phyloP scores from a whole-genome alignment of 2,888 invertebrate species.

The Strigamia maritima region DNA sequence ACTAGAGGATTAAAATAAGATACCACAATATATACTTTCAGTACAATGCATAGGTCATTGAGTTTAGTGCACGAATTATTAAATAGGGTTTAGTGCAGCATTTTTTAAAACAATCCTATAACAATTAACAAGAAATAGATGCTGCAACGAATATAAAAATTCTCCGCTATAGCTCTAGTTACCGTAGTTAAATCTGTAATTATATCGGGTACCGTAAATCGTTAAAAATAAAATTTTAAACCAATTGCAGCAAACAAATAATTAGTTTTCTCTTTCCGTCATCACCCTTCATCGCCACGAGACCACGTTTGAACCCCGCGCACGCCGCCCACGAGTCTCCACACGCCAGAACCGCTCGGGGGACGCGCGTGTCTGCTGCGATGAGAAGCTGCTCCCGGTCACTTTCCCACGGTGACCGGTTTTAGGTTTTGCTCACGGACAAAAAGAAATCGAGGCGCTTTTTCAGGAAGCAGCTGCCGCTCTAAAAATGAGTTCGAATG shows the following conservation, averaged over 20 bases:
- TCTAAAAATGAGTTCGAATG: slow-evolving; percentile 3
- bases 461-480: slow-evolving; percentile 8
- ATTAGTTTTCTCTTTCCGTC: slow-evolving; percentile 11
- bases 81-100: no score
- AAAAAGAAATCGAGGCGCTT: slow-evolving; percentile 28
- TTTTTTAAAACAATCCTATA: no score
- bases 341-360: not conserved
- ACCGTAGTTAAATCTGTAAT: no score
- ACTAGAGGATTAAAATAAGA: no score
- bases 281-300: slow-evolving; percentile 18
- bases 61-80: no score
- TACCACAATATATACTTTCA: no score
- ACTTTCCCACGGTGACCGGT: slow-evolving; percentile 30
- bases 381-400: slow-evolving; percentile 21
- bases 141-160: no score
- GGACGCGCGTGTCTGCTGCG: not conserved
- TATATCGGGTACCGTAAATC: no score
- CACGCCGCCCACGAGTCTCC: slow-evolving; percentile 26
- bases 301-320: slow-evolving; percentile 10
- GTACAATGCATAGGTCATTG: no score
- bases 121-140: no score
- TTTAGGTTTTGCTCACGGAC: slow-evolving; percentile 16
- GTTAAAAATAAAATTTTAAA: no score
- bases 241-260: not conserved
- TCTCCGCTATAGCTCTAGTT: no score